A percentile compares a stretch with the other conserved stretches of the same genome.
Evolutionary conservation across 2,113 vertebrate species (phyloP).

Genomic region (Saimiri boliviensis): DNA sequence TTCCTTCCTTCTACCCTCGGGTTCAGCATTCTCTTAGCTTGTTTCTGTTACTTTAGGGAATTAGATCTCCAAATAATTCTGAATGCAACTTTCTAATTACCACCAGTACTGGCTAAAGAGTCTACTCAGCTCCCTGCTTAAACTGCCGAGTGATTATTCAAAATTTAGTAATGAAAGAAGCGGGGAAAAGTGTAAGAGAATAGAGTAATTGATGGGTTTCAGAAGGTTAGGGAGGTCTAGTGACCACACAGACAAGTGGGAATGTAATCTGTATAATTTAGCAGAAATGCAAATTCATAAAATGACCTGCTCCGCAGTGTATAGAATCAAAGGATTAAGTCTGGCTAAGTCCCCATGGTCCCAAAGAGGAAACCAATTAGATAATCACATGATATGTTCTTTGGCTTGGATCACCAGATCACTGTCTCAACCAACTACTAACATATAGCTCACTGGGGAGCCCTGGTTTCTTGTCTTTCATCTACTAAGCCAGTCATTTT

Average conservation of each 20-base stretch:
- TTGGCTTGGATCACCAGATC: constrained; percentile 23
- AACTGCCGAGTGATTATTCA: not conserved
- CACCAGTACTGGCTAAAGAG: constrained; percentile 52
- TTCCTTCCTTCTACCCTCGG: not conserved
- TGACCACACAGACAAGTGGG: not conserved
- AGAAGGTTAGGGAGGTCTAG: not conserved
- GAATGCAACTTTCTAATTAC: constrained; percentile 62
- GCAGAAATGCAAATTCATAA: not conserved
- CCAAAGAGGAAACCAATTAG: constrained; percentile 60
- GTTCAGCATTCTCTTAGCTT: not conserved
- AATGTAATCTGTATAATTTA: not conserved
- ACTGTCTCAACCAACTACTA: not conserved
- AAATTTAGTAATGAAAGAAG: not conserved
- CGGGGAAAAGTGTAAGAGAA: not conserved
- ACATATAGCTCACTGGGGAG: not conserved
- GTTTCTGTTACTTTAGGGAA: constrained; percentile 25
- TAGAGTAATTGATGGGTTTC: not conserved
- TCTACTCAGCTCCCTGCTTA: not conserved
- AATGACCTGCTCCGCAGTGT: not conserved
- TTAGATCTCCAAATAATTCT: constrained; percentile 28
- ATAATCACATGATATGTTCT: not conserved
- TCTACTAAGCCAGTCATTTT: not conserved
- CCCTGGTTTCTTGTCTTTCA: not conserved
- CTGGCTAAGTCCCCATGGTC: not conserved
- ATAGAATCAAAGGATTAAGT: not conserved